These are phyloP conservation scores for Pegea sp. DNA, from an alignment of 23 tunicate genomes.

Conservation along the genomic window DNA sequence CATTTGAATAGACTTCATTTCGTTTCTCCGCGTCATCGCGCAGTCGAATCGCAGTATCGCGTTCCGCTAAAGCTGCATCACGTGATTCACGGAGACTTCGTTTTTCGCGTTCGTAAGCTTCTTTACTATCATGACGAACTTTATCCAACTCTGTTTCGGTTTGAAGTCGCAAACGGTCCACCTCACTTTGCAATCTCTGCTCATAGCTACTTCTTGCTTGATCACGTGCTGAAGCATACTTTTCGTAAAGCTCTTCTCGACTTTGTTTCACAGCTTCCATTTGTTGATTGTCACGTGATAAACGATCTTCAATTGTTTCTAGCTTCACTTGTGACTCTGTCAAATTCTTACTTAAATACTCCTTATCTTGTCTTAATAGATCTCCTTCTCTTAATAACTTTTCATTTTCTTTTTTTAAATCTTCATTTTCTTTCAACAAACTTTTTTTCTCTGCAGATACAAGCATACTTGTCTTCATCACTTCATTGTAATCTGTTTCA, in stretches of 20 bases:
- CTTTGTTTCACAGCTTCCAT: slow-evolving; percentile 41
- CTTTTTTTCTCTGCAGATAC: slow-evolving; percentile 31
- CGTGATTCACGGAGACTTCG: slow-evolving; percentile 53
- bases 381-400: not conserved
- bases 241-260: slow-evolving; percentile 58
- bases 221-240: slow-evolving; percentile 64
- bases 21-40: slow-evolving; percentile 71
- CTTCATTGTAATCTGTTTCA: slow-evolving; percentile 17
- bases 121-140: slow-evolving; percentile 34
- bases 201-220: slow-evolving; percentile 53
- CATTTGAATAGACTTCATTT: slow-evolving; percentile 23
- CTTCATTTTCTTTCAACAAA: slow-evolving; percentile 12
- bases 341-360: slow-evolving; percentile 41
- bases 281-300: slow-evolving; percentile 41
- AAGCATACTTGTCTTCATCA: slow-evolving; percentile 26
- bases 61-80: slow-evolving; percentile 34
- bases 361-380: slow-evolving; percentile 42
- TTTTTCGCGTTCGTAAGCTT: slow-evolving; percentile 74
- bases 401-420: slow-evolving; percentile 10
- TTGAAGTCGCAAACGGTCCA: slow-evolving; percentile 59
- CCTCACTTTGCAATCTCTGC: slow-evolving; percentile 49
- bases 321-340: slow-evolving; percentile 46
- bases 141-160: slow-evolving; percentile 60
- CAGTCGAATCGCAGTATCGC: slow-evolving; percentile 37
- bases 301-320: slow-evolving; percentile 27